Conservation (phyloP, 2,888 invertebrate species). For the Ceramica pisi region DNA sequence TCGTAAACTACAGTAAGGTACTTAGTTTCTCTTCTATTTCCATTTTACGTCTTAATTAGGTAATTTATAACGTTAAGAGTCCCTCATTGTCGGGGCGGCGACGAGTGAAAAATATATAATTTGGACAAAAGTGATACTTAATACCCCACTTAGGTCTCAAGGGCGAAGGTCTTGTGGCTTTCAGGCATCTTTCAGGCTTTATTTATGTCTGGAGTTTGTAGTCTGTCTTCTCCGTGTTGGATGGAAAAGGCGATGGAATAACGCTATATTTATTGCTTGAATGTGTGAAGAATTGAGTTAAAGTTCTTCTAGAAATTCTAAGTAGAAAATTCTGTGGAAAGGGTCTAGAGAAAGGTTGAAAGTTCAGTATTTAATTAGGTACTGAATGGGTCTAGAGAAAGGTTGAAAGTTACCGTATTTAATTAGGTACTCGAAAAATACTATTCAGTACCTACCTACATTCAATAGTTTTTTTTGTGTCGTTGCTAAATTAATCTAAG, state of each 20-base stretch:
- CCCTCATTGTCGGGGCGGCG: constrained; percentile 42
- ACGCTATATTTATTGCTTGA: constrained; percentile 6
- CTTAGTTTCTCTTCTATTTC: constrained; percentile 48
- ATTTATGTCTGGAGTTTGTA: constrained; percentile 42
- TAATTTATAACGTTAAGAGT: constrained; percentile 59
- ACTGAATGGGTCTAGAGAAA: background rate
- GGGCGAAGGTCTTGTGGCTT: constrained; percentile 39
- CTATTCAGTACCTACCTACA: no score
- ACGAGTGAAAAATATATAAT: constrained; percentile 59
- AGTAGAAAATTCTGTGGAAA: background rate
- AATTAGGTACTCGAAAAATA: no score
- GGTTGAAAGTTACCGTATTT: no score
- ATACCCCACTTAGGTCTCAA: constrained; percentile 52
- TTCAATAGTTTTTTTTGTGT: no score
- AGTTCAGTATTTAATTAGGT: no score
- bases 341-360: no score
- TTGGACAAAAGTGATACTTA: constrained; percentile 59
- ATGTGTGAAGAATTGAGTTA: constrained; percentile 3
- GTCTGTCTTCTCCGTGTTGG: constrained; percentile 4
- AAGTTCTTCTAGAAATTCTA: background rate
- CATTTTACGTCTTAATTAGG: constrained; percentile 58
- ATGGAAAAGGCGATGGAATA: background rate
- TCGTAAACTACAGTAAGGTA: constrained; percentile 35
- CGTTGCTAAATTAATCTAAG: no score
- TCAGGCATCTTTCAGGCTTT: constrained; percentile 23